Base-by-base conservation (phyloP, 30 jellyfish, hydroid and myxozoan species). In the Rhopilema esculentum region DNA sequence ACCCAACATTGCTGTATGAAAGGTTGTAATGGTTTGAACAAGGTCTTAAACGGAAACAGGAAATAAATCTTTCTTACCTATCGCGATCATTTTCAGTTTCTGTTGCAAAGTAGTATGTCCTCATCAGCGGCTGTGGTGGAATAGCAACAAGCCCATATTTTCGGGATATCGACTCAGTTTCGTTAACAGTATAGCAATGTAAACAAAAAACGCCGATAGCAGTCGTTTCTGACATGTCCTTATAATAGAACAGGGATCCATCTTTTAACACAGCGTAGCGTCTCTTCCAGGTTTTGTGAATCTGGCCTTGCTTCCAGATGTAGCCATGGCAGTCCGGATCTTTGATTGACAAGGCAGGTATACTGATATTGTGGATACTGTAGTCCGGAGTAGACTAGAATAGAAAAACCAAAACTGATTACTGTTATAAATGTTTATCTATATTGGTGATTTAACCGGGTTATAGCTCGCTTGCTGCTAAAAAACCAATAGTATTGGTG, bases 301-400 rank as follows among this genome's bases (percentile, higher is more conserved):
- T 33, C 65, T 83, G 69, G 8, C 99, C 99, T 68, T 87, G 99
- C 67, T 95, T 95, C 97, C 97, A 91, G 8, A 95, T 88, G 82
- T 68, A 95, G 23, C 99, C 99, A 77, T 95, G 97, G 67, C 99
- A 90, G 27, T 95, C 99, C 17, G 99, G 99, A n/a, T 89, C 88
- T 33, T 51, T 80, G 4, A 95, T 95, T 30, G 99, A 95, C 89
- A 90, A 65, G 30, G 99, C 99, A 8, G 99, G 99, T 27, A 95
- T 90, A 79, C 98, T 91, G 81, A 95, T 97, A 57, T 95, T 95
- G 52, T 95, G 92, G 20, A 95, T 68, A 62, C 88, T 95, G 84
- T 92, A 81, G 69, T 95, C 99, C 52, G 99, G 99, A 29, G 88
- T 86, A 1, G 74, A 49, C 92, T 83, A 64, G 18, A 69, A 27